phyloP scores from a whole-genome alignment of 2,888 invertebrate species.

The Escarpia spicata region DNA sequence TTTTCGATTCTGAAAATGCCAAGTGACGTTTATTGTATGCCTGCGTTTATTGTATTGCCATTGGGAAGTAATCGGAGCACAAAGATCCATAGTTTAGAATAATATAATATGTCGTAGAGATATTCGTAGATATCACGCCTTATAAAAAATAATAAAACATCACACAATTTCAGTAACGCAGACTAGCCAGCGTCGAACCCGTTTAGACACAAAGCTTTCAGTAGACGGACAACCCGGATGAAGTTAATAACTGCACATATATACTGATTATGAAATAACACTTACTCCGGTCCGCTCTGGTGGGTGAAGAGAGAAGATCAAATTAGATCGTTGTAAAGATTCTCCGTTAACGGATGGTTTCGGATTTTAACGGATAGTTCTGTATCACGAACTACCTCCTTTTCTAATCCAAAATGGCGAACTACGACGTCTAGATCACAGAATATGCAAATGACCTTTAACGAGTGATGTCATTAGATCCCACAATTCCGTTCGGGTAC shows the following conservation, averaged over 20 bases:
- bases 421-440: conserved; percentile 27
- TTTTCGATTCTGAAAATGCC: not conserved
- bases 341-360: conserved; percentile 33
- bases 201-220: conserved; percentile 11
- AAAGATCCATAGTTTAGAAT: not conserved
- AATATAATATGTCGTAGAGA: not conserved
- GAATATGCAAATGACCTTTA: conserved; percentile 29
- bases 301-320: conserved; percentile 36
- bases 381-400: conserved; percentile 25
- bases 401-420: conserved; percentile 36
- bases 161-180: not conserved
- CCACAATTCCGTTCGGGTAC: conserved; percentile 5
- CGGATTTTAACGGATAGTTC: conserved; percentile 35
- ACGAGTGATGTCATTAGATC: conserved; percentile 13
- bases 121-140: not conserved
- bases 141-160: not conserved
- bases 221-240: conserved; percentile 5
- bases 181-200: not conserved
- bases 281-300: conserved; percentile 40
- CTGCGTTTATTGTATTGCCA: not conserved
- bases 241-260: not conserved
- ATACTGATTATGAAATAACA: conserved; percentile 26
- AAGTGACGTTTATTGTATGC: not conserved
- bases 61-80: not conserved
- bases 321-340: conserved; percentile 29